A percentile compares a stretch with the other conserved stretches of the same genome.
Evolutionary conservation across 2,888 invertebrate genomes (phyloP).

Genomic region (Deladenus siricidicola): DNA sequence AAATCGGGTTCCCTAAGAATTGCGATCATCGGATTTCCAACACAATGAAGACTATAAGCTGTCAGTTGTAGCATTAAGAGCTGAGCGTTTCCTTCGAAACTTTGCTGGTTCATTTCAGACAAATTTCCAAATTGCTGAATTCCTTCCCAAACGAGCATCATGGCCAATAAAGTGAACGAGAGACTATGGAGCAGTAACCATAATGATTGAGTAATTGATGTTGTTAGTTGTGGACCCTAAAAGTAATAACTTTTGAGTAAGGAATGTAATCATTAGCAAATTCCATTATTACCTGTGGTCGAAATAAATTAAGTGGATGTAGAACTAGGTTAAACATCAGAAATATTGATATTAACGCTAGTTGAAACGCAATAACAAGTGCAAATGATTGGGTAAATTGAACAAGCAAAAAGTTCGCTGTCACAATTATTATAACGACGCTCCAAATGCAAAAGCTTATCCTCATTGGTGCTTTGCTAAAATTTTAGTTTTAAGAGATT

Average conservation of each 20-base stretch:
- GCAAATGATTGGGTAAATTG: conserved; percentile 21
- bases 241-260: too few species aligned
- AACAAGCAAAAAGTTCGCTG: conserved; percentile 20
- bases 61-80: conserved; percentile 19
- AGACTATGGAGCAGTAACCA: conserved; percentile 20
- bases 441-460: conserved; percentile 21
- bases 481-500: conserved; percentile 8
- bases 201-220: conserved; percentile 19
- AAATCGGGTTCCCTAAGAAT: conserved; percentile 18
- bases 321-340: conserved; percentile 39
- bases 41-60: conserved; percentile 24
- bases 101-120: not conserved
- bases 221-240: conserved; percentile 16
- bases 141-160: conserved; percentile 27
- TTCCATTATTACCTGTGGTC: too few species aligned
- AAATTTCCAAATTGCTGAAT: not conserved
- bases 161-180: conserved; percentile 21
- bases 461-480: conserved; percentile 21
- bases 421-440: conserved; percentile 14
- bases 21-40: conserved; percentile 25
- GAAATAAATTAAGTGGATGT: conserved; percentile 39
- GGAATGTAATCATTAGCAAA: too few species aligned
- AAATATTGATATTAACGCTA: conserved; percentile 41
- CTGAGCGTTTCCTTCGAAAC: conserved; percentile 11
- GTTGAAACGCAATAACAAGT: conserved; percentile 38